These are phyloP conservation scores for human (Homo sapiens) DNA, from an alignment of 2,113 vertebrate genomes.

Conservation along the genomic window GRCh38 chr11:75405001-75405500, in stretches of 20 bases:
- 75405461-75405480: no score
- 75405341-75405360: neutral
- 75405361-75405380: neutral
- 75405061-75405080: neutral
- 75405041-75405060: neutral
- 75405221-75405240: no score
- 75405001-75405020: neutral
- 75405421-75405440: neutral
- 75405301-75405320: no score
- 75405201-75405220: no score
- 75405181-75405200: no score
- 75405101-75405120: neutral
- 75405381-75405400: neutral
- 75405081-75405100: neutral
- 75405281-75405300: no score
- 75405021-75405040: neutral
- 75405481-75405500: neutral
- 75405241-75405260: no score
- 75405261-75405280: no score
- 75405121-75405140: neutral
- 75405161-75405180: no score
- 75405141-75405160: no score
- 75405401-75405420: neutral
- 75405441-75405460: neutral
- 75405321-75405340: neutral